phyloP scores from a whole-genome alignment of 2,797 vertebrate genomes.

The Hypotaenidia okinawae region DNA sequence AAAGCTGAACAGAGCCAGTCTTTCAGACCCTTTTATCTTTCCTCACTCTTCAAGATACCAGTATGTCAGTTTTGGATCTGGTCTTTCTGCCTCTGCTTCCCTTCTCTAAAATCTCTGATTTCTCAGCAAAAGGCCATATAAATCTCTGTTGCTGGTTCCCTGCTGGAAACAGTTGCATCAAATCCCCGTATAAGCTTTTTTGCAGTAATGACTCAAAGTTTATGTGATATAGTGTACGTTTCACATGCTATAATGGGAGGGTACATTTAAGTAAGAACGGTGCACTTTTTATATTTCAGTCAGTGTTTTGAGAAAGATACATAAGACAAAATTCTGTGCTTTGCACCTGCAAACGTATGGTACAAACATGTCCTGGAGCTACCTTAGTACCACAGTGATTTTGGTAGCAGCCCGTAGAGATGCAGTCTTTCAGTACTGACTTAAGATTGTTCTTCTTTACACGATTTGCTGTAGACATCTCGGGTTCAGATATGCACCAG shows the following conservation, averaged over 20 bases:
- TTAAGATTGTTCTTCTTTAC: neutral
- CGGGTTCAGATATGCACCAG: neutral
- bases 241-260: neutral
- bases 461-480: neutral
- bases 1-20: neutral
- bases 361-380: neutral
- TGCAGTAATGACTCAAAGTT: neutral
- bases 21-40: neutral
- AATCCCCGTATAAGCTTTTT: neutral
- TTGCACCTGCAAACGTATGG: neutral
- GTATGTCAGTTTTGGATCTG: neutral
- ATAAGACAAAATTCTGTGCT: neutral
- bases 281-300: neutral
- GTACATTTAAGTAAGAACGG: neutral
- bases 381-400: neutral
- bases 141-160: neutral
- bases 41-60: neutral
- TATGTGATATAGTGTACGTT: neutral
- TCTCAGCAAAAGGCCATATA: neutral
- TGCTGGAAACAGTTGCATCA: neutral
- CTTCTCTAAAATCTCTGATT: neutral
- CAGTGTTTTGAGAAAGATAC: neutral
- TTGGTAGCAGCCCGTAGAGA: neutral
- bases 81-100: neutral
- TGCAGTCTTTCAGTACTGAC: neutral